Base-by-base conservation (phyloP, 2,113 vertebrate genomes). In the Melanerpes aurifrons region DNA sequence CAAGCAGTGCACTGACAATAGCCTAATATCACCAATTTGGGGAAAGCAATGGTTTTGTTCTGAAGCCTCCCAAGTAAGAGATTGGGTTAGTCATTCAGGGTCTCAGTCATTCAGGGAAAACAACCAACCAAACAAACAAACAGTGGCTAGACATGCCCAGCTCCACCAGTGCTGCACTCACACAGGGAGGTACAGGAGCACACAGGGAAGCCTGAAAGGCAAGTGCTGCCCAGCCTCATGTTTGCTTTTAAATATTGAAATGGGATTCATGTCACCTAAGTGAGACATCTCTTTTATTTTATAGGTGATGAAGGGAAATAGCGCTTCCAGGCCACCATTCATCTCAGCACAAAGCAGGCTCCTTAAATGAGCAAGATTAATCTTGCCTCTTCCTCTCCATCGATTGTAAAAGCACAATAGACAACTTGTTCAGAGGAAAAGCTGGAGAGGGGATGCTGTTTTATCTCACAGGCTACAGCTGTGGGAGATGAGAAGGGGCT, bases 261-360 rank as follows among this genome's bases (percentile, higher is more conserved):
- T 21, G 32, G 32, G 37, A 67, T 66, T 71, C 26, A 40, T 62
- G 47, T 82, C 62, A 20, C 58, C 6, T 19, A 86, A 86, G 53
- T 79, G 82, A 94, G 77, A 67, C 47, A 40, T 70, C 72, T 56
- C 45, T 59, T 84, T 77, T 26, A 75, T 83, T 89, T 83, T 66
- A 70, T 35, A 74, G 57, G 19, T 26, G 50, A 70, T 56, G 77
- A 69, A 67, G 63, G 40, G 53, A 92, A 86, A 66, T 32, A 75
- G 40, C 2, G 4, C 63, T 89, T 79, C 82, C 53, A 86, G 58
- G 73, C 70, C 67, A 57, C 53, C 64, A 66, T 89, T 92, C 68
- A 75, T 66, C 73, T 86, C 63, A 32, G 45, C 68, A 61, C 73
- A 83, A 86, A 87, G 78, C 40, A 53, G 77, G 24, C 62, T 50